A percentile compares a stretch with the other conserved stretches of the same genome.
These are phyloP conservation scores for Aleiodes sp. DNA, from an alignment of 1,140 invertebrate species.

Conservation along the genomic window DNA sequence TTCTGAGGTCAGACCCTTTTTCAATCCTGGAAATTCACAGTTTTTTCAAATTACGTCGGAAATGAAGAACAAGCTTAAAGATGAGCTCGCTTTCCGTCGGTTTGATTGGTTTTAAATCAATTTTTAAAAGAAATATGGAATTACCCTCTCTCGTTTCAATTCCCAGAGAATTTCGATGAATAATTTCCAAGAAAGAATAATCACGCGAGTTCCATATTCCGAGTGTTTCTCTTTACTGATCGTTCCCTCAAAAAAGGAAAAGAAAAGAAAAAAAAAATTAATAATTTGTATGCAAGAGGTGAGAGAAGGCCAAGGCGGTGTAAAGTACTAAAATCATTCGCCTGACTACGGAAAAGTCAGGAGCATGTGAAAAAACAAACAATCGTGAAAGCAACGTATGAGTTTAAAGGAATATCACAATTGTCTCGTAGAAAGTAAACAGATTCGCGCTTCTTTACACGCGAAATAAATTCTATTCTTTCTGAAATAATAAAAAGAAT, in stretches of 20 bases:
- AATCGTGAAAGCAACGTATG: conserved; percentile 58
- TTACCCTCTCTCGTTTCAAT: too few relatives aligned
- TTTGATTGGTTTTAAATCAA: too few relatives aligned
- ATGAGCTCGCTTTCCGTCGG: too few relatives aligned
- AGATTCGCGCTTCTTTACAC: conserved; percentile 6
- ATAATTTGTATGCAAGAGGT: not conserved
- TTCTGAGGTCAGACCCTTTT: too few relatives aligned
- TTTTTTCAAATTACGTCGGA: too few relatives aligned
- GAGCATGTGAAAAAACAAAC: conserved; percentile 53
- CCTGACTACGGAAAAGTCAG: conserved; percentile 44
- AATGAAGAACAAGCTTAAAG: too few relatives aligned
- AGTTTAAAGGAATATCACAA: conserved; percentile 37
- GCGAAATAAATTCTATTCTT: conserved; percentile 6
- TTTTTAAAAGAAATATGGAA: too few relatives aligned
- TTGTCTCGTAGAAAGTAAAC: conserved; percentile 55
- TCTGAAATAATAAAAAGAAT: not conserved
- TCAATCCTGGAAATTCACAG: too few relatives aligned
- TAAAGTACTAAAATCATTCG: conserved; percentile 40
- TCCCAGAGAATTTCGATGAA: too few relatives aligned
- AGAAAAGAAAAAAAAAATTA: conserved; percentile 11
- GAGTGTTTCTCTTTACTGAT: too few relatives aligned
- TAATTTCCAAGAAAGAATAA: too few relatives aligned
- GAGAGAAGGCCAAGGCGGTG: conserved; percentile 36
- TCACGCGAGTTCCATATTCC: not conserved
- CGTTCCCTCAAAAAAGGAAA: not conserved